A percentile compares a stretch with the other conserved stretches of the same genome.
These are phyloP conservation scores for Nomada flava DNA, from an alignment of 2,888 invertebrate genomes.

Conservation along the genomic window DNA sequence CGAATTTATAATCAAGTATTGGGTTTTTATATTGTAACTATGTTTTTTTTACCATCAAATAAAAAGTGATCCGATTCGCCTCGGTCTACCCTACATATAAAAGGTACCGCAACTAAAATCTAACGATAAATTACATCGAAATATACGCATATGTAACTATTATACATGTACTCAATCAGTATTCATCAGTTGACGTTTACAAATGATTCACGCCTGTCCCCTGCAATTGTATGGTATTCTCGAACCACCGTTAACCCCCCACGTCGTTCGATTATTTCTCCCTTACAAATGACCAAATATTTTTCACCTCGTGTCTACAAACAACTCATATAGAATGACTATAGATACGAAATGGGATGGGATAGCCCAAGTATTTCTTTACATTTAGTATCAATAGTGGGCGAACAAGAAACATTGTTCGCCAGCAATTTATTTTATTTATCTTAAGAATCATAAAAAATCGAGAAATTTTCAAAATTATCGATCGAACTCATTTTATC, in stretches of 20 bases:
- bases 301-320: conserved; percentile 9
- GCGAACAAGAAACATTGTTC: no score
- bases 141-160: neutral
- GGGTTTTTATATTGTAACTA: no score
- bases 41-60: no score
- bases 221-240: conserved; percentile 17
- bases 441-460: no score
- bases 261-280: neutral
- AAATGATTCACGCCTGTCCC: conserved; percentile 21
- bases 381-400: no score
- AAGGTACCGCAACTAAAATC: neutral
- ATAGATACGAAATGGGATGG: conserved; percentile 12
- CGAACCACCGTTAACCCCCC: conserved; percentile 32
- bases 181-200: conserved; percentile 28
- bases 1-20: no score
- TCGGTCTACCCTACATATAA: no score
- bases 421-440: no score
- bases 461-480: no score
- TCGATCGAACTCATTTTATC: no score
- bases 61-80: no score
- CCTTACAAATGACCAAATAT: conserved; percentile 24
- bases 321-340: neutral
- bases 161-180: conserved; percentile 8
- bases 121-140: neutral
- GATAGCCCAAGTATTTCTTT: neutral